Evolutionary conservation across 2,888 invertebrate genomes (phyloP).

Genomic region (Thyatira batis): DNA sequence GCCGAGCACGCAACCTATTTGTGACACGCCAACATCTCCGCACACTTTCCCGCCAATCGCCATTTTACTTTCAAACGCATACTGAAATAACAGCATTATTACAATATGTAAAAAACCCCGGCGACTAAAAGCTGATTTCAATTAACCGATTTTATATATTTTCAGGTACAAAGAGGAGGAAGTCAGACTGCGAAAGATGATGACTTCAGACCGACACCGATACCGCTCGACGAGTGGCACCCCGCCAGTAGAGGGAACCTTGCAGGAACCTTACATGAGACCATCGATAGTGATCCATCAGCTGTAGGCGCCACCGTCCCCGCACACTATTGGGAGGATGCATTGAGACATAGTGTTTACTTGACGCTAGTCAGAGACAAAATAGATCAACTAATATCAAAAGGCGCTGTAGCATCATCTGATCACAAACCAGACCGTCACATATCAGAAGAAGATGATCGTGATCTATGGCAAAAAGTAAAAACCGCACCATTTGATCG

Average conservation of each 20-base stretch:
- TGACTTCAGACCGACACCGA: slow-evolving; percentile 71
- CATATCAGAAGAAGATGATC: slow-evolving; percentile 63
- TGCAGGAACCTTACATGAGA: slow-evolving; percentile 53
- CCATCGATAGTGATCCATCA: slow-evolving; percentile 43
- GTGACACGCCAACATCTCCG: slow-evolving; percentile 52
- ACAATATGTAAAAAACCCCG: slow-evolving; percentile 26
- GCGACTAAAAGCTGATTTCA: not conserved
- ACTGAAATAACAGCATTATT: slow-evolving; percentile 56
- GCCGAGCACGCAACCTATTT: slow-evolving; percentile 56
- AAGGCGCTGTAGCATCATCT: slow-evolving; percentile 50
- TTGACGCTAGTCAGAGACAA: slow-evolving; percentile 84
- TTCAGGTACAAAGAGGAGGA: slow-evolving; percentile 62
- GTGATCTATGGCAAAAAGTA: slow-evolving; percentile 75
- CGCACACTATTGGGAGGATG: slow-evolving; percentile 85
- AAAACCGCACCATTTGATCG: slow-evolving; percentile 73
- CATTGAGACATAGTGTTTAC: slow-evolving; percentile 85
- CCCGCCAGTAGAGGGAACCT: slow-evolving; percentile 38
- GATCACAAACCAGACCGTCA: slow-evolving; percentile 45
- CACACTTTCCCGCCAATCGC: slow-evolving; percentile 69
- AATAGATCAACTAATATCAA: slow-evolving; percentile 75
- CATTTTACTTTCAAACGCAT: slow-evolving; percentile 81
- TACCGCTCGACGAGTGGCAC: slow-evolving; percentile 66
- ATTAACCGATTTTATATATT: slow-evolving; percentile 22
- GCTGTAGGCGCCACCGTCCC: slow-evolving; percentile 47
- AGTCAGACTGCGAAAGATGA: slow-evolving; percentile 48